Percentiles rank a stretch among this genome's conserved stretches.
phyloP scores from a whole-genome alignment of 2,113 vertebrate species.

The Alces alces region DNA sequence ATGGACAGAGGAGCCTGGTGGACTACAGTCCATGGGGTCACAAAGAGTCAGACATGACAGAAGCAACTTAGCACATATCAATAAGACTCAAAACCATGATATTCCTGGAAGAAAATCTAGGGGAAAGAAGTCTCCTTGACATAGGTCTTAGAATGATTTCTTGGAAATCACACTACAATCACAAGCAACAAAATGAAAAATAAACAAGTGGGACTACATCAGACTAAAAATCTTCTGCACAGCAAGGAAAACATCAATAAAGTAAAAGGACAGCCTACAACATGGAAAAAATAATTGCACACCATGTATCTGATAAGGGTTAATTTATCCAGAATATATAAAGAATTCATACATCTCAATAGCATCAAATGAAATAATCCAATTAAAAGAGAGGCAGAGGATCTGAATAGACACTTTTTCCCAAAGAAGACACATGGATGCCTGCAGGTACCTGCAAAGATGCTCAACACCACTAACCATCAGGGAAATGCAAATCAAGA shows the following conservation, averaged over 20 bases:
- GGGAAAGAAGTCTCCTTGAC: neutral
- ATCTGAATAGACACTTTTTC: neutral
- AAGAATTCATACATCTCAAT: neutral
- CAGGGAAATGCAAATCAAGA: neutral
- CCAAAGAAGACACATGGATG: neutral
- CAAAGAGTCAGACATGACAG: neutral
- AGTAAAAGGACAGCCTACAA: neutral
- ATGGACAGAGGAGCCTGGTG: neutral
- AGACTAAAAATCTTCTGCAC: neutral
- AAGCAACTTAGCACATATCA: neutral
- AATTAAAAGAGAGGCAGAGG: neutral
- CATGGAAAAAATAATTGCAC: neutral
- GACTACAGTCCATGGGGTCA: neutral
- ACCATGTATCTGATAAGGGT: neutral
- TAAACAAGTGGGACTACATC: neutral
- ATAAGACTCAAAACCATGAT: neutral
- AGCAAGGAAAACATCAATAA: neutral
- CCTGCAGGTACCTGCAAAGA: neutral
- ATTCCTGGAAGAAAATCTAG: neutral
- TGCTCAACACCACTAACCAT: neutral
- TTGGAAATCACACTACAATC: neutral
- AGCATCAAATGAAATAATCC: neutral
- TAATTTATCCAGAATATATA: neutral
- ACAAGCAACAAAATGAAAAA: neutral
- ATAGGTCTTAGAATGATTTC: neutral